These are phyloP conservation scores for Gortyna flavago DNA, from an alignment of 2,888 invertebrate species.

Conservation along the genomic window DNA sequence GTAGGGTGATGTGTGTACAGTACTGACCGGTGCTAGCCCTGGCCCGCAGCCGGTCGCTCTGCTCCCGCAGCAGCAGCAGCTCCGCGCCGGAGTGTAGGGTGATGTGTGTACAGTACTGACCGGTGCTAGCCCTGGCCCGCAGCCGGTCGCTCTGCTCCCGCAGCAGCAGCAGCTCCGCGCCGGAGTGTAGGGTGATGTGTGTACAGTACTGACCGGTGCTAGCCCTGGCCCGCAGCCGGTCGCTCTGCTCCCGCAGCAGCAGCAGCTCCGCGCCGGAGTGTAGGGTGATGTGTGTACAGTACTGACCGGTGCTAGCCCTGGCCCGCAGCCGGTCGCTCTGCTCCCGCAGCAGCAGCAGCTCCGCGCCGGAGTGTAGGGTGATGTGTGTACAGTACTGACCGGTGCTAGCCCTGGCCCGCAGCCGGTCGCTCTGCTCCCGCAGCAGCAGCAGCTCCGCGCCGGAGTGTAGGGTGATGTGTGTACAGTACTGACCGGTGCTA, in stretches of 20 bases:
- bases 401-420: conserved; percentile 46
- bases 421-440: conserved; percentile 72
- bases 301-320: conserved; percentile 1
- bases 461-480: neutral
- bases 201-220: neutral
- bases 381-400: neutral
- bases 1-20: neutral
- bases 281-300: neutral
- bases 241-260: conserved; percentile 70
- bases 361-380: neutral
- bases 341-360: conserved; percentile 69
- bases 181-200: neutral
- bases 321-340: conserved; percentile 69
- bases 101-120: neutral
- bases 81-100: neutral
- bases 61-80: conserved; percentile 69
- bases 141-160: conserved; percentile 73
- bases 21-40: conserved; percentile 1
- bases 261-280: conserved; percentile 46
- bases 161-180: conserved; percentile 57
- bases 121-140: conserved; percentile 36
- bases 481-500: neutral
- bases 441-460: conserved; percentile 57
- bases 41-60: conserved; percentile 69
- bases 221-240: conserved; percentile 64